phyloP scores from a whole-genome alignment of 2,797 vertebrate species.

The Delichon dasypus region DNA sequence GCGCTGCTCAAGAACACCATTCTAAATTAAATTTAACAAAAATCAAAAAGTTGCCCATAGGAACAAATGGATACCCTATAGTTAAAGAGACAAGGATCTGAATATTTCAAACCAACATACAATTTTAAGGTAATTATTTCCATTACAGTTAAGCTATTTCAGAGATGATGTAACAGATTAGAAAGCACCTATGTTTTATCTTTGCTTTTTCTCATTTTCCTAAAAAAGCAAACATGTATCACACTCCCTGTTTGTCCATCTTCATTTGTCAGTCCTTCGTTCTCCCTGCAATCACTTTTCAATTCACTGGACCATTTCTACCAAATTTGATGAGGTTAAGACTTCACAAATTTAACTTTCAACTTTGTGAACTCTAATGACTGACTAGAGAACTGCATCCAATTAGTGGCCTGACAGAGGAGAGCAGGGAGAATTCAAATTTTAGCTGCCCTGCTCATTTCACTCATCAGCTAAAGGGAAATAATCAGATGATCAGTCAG shows the following conservation, averaged over 20 bases:
- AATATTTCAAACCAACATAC: neutral
- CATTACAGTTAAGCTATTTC: neutral
- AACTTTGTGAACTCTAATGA: slow-evolving; percentile 15
- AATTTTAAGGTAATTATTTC: neutral
- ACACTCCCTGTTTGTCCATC: neutral
- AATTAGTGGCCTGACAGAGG: slow-evolving; percentile 17
- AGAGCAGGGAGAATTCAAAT: slow-evolving; percentile 2
- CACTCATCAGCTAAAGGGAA: neutral
- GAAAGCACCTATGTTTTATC: neutral
- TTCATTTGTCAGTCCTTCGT: neutral
- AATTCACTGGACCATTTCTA: neutral
- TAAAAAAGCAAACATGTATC: neutral
- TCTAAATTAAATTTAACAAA: neutral
- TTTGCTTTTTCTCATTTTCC: neutral
- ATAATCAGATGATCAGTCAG: neutral
- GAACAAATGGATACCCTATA: neutral
- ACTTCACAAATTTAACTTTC: slow-evolving; percentile 5
- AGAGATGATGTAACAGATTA: neutral
- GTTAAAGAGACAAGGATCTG: neutral
- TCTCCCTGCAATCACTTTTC: neutral
- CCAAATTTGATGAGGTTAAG: slow-evolving; percentile 30
- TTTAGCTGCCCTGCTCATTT: slow-evolving; percentile 13
- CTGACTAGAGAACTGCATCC: neutral
- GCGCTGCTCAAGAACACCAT: neutral
- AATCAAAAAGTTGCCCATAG: neutral